Evolutionary conservation across 2,888 invertebrate species (phyloP).

Genomic region (Monochamus alternatus): DNA sequence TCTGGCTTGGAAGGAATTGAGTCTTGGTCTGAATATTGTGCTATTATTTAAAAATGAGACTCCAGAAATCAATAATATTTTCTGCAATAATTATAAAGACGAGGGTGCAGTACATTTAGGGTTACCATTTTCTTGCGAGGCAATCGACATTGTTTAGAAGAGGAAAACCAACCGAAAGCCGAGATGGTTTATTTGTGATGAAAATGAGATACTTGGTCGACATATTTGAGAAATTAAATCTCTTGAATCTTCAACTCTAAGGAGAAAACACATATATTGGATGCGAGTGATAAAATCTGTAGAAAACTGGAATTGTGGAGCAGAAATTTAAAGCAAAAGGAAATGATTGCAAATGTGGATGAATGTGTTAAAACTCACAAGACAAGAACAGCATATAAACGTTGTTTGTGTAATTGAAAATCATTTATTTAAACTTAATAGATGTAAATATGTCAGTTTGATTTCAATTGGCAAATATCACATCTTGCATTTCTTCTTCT

Average conservation of each 20-base stretch:
- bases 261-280: background rate
- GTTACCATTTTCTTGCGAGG: background rate
- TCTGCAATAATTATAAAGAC: background rate
- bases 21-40: background rate
- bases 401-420: no score
- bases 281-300: no score
- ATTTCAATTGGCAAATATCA: no score
- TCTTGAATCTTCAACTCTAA: conserved; percentile 37
- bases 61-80: background rate
- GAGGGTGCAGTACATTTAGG: background rate
- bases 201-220: conserved; percentile 14
- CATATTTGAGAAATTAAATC: conserved; percentile 34
- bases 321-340: no score
- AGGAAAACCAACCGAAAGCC: background rate
- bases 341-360: no score
- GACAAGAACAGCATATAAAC: no score
- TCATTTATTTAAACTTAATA: no score
- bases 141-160: background rate
- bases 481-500: no score
- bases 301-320: no score
- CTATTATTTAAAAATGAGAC: background rate
- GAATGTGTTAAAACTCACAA: no score
- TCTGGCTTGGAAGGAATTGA: background rate
- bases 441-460: no score
- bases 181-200: background rate